These are phyloP conservation scores for Chloroclystis v-ata DNA, from an alignment of 2,888 invertebrate species.

Conservation along the genomic window DNA sequence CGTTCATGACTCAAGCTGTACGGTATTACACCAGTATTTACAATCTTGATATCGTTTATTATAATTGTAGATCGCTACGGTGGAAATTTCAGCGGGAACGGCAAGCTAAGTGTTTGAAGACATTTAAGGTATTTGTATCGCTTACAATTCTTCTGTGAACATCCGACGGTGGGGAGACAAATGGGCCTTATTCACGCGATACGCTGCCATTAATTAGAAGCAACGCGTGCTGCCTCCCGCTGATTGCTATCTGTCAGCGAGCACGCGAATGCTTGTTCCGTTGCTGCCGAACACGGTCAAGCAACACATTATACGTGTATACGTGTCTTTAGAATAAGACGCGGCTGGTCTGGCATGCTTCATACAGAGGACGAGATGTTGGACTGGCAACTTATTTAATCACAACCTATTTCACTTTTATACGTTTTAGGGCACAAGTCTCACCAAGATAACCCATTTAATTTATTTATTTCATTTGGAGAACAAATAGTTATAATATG, in stretches of 20 bases:
- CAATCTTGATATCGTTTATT: constrained; percentile 59
- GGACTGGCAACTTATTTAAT: constrained; percentile 10
- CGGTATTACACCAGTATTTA: constrained; percentile 43
- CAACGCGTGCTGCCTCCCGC: constrained; percentile 57
- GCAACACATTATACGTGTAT: constrained; percentile 14
- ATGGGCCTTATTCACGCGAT: constrained; percentile 68
- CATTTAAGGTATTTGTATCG: constrained; percentile 71
- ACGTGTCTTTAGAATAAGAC: constrained; percentile 12
- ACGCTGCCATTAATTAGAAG: constrained; percentile 67
- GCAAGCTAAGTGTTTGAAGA: constrained; percentile 64
- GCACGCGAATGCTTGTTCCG: constrained; percentile 59
- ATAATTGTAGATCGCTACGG: constrained; percentile 57
- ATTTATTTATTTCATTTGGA: too few relatives aligned
- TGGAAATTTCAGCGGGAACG: constrained; percentile 48
- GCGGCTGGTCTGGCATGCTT: not conserved
- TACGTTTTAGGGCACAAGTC: not conserved
- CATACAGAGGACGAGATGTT: constrained; percentile 11
- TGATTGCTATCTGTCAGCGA: constrained; percentile 70
- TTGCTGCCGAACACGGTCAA: constrained; percentile 22
- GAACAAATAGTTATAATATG: too few relatives aligned
- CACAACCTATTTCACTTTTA: constrained; percentile 4
- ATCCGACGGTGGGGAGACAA: constrained; percentile 66
- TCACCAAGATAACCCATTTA: not conserved
- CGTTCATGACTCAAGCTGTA: constrained; percentile 28
- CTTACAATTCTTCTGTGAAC: constrained; percentile 72